Evolutionary conservation across 2,797 vertebrate genomes (phyloP).

Genomic region (Chaetodon trifasciatus): DNA sequence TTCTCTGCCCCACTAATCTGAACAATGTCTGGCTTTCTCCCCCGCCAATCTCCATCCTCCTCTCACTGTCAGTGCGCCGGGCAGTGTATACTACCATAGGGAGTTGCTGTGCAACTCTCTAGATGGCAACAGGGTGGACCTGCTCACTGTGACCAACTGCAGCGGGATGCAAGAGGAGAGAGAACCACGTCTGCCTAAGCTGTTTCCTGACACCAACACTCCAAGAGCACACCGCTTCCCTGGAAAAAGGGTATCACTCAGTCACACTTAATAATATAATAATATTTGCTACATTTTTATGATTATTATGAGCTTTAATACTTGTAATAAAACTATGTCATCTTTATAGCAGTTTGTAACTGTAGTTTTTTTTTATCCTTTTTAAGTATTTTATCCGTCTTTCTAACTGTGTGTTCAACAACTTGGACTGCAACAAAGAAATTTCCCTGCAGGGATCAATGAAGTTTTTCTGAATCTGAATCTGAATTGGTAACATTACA

Average conservation of each 20-base stretch:
- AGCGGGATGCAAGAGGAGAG: conserved; percentile 92
- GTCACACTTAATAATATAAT: neutral
- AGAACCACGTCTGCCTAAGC: conserved; percentile 92
- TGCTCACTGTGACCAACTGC: conserved; percentile 95
- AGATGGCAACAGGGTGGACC: conserved; percentile 94
- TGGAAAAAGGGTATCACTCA: conserved; percentile 89
- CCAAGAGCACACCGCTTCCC: conserved; percentile 90
- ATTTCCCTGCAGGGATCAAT: no score
- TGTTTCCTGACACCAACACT: conserved; percentile 91
- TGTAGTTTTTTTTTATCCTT: no score
- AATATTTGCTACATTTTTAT: no score
- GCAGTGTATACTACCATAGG: conserved; percentile 93
- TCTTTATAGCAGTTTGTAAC: no score
- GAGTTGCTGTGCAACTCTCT: conserved; percentile 96
- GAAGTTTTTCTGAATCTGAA: no score
- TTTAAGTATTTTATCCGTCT: no score
- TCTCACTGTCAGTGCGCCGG: conserved; percentile 76
- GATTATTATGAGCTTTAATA: no score
- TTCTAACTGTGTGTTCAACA: no score
- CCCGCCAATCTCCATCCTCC: neutral
- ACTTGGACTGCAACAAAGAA: no score
- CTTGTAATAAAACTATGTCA: no score
- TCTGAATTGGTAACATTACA: neutral
- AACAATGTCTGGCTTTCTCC: neutral
- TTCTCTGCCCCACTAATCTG: neutral